phyloP scores from a whole-genome alignment of 1,140 invertebrate species.

The Akabosia matsudoensis region DNA sequence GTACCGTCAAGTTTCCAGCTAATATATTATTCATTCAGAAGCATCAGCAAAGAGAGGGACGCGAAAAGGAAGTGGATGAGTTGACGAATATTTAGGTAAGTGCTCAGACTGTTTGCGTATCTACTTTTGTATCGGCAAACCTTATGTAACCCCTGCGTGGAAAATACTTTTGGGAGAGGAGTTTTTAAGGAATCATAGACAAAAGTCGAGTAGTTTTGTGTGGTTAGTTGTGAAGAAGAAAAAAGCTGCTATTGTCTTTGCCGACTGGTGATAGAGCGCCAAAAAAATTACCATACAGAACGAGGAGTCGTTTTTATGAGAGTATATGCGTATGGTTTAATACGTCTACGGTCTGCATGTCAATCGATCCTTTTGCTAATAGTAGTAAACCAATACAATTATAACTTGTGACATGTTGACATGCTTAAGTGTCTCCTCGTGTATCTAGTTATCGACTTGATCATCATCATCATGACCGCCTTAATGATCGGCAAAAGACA shows the following conservation, averaged over 20 bases:
- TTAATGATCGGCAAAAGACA: no score
- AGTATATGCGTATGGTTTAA: no score
- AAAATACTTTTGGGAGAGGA: no score
- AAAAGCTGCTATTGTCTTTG: no score
- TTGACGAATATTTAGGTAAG: neutral
- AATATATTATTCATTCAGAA: conserved; percentile 10
- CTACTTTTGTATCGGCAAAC: no score
- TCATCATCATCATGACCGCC: conserved; percentile 16
- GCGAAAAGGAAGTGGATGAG: neutral
- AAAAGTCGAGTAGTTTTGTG: neutral
- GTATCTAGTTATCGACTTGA: conserved; percentile 2
- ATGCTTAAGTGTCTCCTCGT: conserved; percentile 9
- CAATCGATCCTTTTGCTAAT: neutral
- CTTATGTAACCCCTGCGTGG: no score
- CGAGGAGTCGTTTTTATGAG: no score
- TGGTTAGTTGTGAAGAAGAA: neutral
- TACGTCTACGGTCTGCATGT: no score
- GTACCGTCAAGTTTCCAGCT: neutral
- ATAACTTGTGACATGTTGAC: conserved; percentile 16
- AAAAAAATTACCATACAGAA: no score
- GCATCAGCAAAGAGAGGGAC: no score
- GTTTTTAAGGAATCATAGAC: no score
- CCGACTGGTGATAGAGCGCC: no score
- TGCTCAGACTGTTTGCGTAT: neutral
- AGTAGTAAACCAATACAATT: neutral